Evolutionary conservation across 2,888 invertebrate genomes (phyloP), one percentile per base, ranked within the genome.

Genomic region (Pseudolycoriella hygida): DNA sequence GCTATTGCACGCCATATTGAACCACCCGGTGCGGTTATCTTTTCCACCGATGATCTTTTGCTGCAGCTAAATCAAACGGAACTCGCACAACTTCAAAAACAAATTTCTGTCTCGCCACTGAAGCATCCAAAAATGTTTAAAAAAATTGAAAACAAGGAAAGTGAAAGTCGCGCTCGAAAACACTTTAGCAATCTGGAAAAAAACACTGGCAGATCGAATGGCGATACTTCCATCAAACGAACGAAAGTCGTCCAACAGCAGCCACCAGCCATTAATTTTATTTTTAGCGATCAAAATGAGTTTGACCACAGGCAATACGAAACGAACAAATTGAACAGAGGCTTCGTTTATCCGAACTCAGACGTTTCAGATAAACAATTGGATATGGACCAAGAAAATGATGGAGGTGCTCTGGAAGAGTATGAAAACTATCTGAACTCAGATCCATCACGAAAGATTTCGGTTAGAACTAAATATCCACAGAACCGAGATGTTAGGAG

Each of bases 21-120:
- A 49, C 73, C 78, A 10, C 82, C 82, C n/a, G 85, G 84, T 19
- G 64, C 73, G 42, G 66, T 74, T n/a, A 60, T 86, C 4, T 85
- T 85, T 54, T 74, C 73, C 54, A 83, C 84, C 51, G 72, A 77
- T 50, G 65, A 66, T 42, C 47, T 66, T 41, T 57, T 61, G 44
- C 55, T 66, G 3, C 61, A 57, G 40, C 52, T 66, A 2, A 66
- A 64, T 54, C 61, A 58, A 42, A 64, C 64, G 4, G 59, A 60
- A 31, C 59, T 76, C 62, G 56, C 56, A 2, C 56, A 58, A 15
- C 40, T 56, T 17, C 47, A 55, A n/a, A 59, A 60, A 42, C 39
- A 48, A 42, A 54, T 51, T 43, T 52, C 57, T 1, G 55, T 54
- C 14, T 59, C 60, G 1, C 61, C 64, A 1, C 48, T 65, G 0